Evolutionary conservation across 2,113 vertebrate species (phyloP), one percentile per base, ranked within the genome.

Genomic region (Ellobius talpinus): DNA sequence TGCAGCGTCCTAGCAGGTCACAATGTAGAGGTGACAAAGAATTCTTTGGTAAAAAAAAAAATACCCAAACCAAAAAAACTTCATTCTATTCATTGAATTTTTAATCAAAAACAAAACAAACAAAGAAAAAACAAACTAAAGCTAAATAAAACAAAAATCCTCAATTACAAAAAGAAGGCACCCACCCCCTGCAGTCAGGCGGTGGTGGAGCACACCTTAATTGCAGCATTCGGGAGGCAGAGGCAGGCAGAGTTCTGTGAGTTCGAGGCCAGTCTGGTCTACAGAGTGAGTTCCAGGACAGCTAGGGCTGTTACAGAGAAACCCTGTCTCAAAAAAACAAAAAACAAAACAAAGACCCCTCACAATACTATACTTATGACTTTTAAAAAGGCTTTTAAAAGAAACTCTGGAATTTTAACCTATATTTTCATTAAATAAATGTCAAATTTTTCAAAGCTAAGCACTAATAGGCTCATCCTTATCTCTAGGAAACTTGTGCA

Each of bases 361-460:
- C 14, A 89, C 76, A 89, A 26, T 79, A 45, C 21, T 86, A n/a
- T 42, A 94, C 24, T 73, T 85, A 19, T 50, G 70, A 91, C 21
- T 52, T 91, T 45, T 66, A 26, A 55, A 88, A 78, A 91, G 50
- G 58, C 58, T 72, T 89, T 68, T 39, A 76, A 70, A 42, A 96
- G 76, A 73, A 86, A 87, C 94, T 84, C 68, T 88, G 58, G 36
- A 65, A 77, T 76, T 95, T 92, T 86, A 85, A 73, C 12, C 29
- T 16, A 47, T 8, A 91, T n/a, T 26, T 79, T 76, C 45, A 94
- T 81, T 92, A 78, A 23, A 77, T 68, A 90, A 74, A 86, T 26
- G 17, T 66, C 23, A 68, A 66, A 63, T 7, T 58, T 93, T 95
- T 93, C 47, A 86, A 93, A 86, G 33, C 31, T 90, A 36, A 89